Base-by-base conservation (phyloP, 2,888 invertebrate species). In the Alsophila aescularia region DNA sequence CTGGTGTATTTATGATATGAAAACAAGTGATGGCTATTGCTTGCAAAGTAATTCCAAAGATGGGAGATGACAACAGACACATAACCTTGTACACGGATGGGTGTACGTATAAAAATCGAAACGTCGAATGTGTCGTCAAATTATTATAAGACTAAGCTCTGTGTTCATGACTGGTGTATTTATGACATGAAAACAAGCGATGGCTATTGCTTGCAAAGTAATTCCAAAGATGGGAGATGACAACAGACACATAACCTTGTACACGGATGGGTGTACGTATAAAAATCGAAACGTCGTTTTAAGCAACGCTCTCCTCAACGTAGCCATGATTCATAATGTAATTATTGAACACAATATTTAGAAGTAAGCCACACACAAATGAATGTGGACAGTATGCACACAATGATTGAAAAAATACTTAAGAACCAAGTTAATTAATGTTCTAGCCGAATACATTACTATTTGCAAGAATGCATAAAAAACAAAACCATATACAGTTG, bases 31-130 rank as follows among this genome's bases (percentile, higher is more conserved):
- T 2, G 31, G 31, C 2, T 31, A 31, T 9, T 31, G 31, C 10
- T 31, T 31, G 10, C 31, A 21, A 21, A 7, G 10, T 31, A 8
- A 9, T 31, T 2, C 31, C 31, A 8, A 31, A 31, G n/a, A 31
- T 31, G 31, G 31, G 10, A 4, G 31, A 10, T 8, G n/a, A 31
- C n/a, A 31, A 31, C n/a, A 4, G 31, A 9, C 2, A 10, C 2
- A 31, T 31, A 31, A 31, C 31, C 7, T 31, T 31, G 5, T 31
- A 24, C 13, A 24, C 24, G 6, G 24, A 40, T 40, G 39, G 39
- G 1, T 40, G 39, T 40, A 40, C 39, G 12, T 40, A 40, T 24
- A 21, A 40, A 24, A 40, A 40, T n/a, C n/a, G 39, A 12, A 40
- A 40, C n/a, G 13, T 6, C 13, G 12, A 40, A 7, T 40, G 24